phyloP scores from a whole-genome alignment of 2,888 invertebrate genomes.

The Cheilosia grossa region DNA sequence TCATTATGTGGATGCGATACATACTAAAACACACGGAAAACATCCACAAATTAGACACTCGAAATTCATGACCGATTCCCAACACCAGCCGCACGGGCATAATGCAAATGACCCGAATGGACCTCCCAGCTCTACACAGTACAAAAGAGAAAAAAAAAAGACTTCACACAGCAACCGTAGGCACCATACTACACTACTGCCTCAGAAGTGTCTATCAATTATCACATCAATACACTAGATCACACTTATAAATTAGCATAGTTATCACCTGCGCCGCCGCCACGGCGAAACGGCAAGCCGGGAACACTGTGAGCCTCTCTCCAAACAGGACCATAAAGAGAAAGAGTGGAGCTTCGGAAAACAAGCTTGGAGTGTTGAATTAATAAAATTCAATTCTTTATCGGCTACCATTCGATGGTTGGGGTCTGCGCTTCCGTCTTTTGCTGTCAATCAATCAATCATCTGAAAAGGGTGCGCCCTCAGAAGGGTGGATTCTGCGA shows the following conservation, averaged over 20 bases:
- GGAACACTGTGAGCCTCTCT: slow-evolving; percentile 20
- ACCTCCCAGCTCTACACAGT: slow-evolving; percentile 36
- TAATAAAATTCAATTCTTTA: slow-evolving; percentile 32
- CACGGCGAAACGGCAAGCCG: slow-evolving; percentile 16
- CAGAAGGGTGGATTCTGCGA: neutral
- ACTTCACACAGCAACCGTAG: slow-evolving; percentile 20
- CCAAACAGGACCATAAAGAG: slow-evolving; percentile 22
- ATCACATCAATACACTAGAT: slow-evolving; percentile 57
- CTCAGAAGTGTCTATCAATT: slow-evolving; percentile 56
- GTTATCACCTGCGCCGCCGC: slow-evolving; percentile 49
- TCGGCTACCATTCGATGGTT: neutral
- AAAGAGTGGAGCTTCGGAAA: slow-evolving; percentile 7
- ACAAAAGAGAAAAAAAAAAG: neutral
- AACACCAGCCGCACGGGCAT: slow-evolving; percentile 6
- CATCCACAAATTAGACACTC: slow-evolving; percentile 30
- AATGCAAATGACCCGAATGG: slow-evolving; percentile 47
- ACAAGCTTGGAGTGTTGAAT: slow-evolving; percentile 6
- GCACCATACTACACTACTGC: slow-evolving; percentile 16
- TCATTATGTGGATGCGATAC: slow-evolving; percentile 34
- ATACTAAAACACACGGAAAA: slow-evolving; percentile 29
- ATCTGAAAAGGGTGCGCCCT: neutral
- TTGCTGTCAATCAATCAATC: slow-evolving; percentile 33
- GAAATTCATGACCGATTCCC: neutral
- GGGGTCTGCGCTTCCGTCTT: slow-evolving; percentile 5
- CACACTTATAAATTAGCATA: slow-evolving; percentile 61